phyloP scores from a whole-genome alignment of 2,888 invertebrate genomes.

The Limenitis camilla region DNA sequence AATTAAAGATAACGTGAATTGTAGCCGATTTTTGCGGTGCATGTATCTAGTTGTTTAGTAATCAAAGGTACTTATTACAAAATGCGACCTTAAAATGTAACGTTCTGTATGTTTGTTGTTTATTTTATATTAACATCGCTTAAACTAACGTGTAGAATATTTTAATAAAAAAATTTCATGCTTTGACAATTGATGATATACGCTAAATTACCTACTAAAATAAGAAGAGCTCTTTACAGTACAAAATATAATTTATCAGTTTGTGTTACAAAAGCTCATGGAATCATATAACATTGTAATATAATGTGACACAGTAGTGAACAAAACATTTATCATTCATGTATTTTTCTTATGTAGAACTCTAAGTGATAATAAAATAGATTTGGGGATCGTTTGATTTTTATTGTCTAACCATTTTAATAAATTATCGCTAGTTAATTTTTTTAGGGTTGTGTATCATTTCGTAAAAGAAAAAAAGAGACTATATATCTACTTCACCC shows the following conservation, averaged over 20 bases:
- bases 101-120: too few relatives aligned
- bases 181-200: background rate
- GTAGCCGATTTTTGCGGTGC: too few relatives aligned
- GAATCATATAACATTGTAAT: constrained; percentile 5
- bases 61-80: too few relatives aligned
- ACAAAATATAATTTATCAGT: constrained; percentile 26
- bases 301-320: constrained; percentile 14
- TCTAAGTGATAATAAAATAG: constrained; percentile 63
- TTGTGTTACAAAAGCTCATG: constrained; percentile 28
- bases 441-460: background rate
- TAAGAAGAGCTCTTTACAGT: constrained; percentile 27
- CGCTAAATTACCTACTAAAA: constrained; percentile 1
- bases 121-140: too few relatives aligned
- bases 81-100: too few relatives aligned
- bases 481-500: too few relatives aligned
- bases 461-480: too few relatives aligned
- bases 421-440: background rate
- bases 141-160: too few relatives aligned
- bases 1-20: too few relatives aligned
- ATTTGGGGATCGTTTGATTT: constrained; percentile 39
- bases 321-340: constrained; percentile 33
- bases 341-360: constrained; percentile 65
- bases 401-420: constrained; percentile 28
- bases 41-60: too few relatives aligned
- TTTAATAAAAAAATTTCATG: background rate